These are phyloP conservation scores for Gari tellinella DNA, from an alignment of 2,888 invertebrate genomes.

Conservation along the genomic window DNA sequence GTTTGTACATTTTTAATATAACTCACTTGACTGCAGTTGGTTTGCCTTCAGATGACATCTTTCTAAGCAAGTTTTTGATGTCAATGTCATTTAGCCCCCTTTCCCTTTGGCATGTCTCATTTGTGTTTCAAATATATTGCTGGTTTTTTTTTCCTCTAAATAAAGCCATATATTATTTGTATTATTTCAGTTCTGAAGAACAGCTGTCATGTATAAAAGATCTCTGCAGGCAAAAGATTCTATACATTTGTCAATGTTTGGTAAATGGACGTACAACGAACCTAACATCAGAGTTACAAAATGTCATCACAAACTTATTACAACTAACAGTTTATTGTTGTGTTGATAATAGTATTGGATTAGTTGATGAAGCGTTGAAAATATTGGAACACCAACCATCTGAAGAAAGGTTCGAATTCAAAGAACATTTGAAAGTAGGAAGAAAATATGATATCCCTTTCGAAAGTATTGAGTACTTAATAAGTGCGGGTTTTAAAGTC, in stretches of 20 bases:
- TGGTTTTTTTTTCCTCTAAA: too few species aligned
- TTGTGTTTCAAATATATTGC: too few species aligned
- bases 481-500: slow-evolving; percentile 27
- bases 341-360: slow-evolving; percentile 8
- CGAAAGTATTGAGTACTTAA: slow-evolving; percentile 19
- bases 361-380: slow-evolving; percentile 21
- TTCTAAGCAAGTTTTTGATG: too few species aligned
- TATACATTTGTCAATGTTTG: slow-evolving; percentile 8
- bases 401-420: slow-evolving; percentile 5
- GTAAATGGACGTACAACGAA: slow-evolving; percentile 20
- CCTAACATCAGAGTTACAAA: slow-evolving; percentile 16
- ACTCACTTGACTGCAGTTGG: too few species aligned
- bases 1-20: too few species aligned
- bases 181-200: too few species aligned
- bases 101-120: too few species aligned
- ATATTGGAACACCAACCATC: slow-evolving; percentile 3
- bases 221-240: slow-evolving; percentile 29
- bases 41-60: too few species aligned
- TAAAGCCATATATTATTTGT: too few species aligned
- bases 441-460: slow-evolving; percentile 32
- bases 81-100: too few species aligned
- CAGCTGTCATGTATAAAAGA: too few species aligned
- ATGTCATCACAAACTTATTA: slow-evolving; percentile 11
- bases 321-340: slow-evolving; percentile 15
- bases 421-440: slow-evolving; percentile 6